Evolutionary conservation across 1,140 invertebrate genomes (phyloP), one percentile per base, ranked within the genome.

Genomic region (Saccostrea glomerata): DNA sequence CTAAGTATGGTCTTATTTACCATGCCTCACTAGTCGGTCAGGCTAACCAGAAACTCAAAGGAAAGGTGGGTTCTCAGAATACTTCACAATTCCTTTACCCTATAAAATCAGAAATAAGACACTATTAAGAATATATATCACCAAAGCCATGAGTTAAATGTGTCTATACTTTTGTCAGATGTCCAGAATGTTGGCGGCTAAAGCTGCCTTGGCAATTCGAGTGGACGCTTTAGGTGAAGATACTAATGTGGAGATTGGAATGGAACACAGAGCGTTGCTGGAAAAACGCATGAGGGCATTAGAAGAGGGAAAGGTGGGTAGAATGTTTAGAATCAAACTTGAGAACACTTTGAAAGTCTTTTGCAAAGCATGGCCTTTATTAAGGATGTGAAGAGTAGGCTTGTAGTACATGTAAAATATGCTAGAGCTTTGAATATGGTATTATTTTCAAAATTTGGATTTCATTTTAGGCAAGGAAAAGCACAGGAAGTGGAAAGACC

Each of bases 1-100:
- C 99, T 0, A 99, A 99, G 94, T 99, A 99, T 95, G 99, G 99
- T 96, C 96, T 99, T 4, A 99, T 99, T 90, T 99, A 99, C 94
- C 99, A 99, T 94, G 97, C 99, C 0, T 97, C 98, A 91, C 94
- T 99, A 11, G 97, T 99, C 54, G 98, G 98, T 4, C 97, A 98
- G 94, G 96, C 97, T 4, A 97, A 97, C 90, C 96, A 96, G 0
- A 98, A 98, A 94, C 97, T 98, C 88, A 99, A 99, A 94, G 99
- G 97, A 91, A 97, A 98, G 96, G 96, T 96, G 93, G 87, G 82
- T 83, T 56, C 54, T 82, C 40, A 54, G 9, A 54, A n/a, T 11
- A 6, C 30, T 12, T 13, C 40, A n/a, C 25, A n/a, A 23, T 15
- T 36, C 11, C 23, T 12, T 30, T 13, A 25, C 30, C 23, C 5